Percentiles rank a stretch among this genome's conserved stretches.
Conservation (phyloP, 2,113 vertebrate species). For the Eonycteris spelaea region DNA sequence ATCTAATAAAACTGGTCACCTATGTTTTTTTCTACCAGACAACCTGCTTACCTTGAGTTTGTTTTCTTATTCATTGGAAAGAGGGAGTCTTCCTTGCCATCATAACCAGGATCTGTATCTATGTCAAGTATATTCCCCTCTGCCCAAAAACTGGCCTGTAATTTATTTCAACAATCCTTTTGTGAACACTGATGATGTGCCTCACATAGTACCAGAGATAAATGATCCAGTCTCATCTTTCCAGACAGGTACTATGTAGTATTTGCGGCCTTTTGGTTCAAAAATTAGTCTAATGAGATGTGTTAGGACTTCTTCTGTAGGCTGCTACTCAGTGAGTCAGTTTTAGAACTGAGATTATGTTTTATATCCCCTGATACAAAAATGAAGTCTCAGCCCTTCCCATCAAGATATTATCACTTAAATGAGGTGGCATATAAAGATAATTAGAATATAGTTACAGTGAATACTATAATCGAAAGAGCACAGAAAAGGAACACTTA, state of each 20-base stretch:
- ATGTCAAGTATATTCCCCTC: neutral
- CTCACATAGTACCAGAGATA: neutral
- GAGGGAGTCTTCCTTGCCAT: neutral
- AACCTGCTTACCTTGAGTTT: conserved; percentile 32
- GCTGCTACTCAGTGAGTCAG: neutral
- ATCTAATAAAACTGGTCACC: conserved; percentile 29
- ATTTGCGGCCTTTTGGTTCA: neutral
- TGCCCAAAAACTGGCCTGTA: neutral
- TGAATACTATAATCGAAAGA: neutral
- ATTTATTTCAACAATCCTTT: neutral
- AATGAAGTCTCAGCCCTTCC: neutral
- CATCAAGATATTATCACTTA: neutral
- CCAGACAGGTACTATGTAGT: neutral
- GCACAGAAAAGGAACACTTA: neutral
- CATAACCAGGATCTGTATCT: neutral
- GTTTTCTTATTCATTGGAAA: conserved; percentile 25
- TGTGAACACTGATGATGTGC: neutral
- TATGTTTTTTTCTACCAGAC: neutral
- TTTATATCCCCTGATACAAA: neutral
- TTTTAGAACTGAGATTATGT: neutral
- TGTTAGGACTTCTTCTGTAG: neutral
- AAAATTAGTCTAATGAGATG: conserved; percentile 15
- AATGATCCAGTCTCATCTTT: neutral
- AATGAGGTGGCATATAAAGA: neutral
- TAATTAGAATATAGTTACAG: neutral